phyloP scores from a whole-genome alignment of 2,797 vertebrate genomes.

The Iguana delicatissima region DNA sequence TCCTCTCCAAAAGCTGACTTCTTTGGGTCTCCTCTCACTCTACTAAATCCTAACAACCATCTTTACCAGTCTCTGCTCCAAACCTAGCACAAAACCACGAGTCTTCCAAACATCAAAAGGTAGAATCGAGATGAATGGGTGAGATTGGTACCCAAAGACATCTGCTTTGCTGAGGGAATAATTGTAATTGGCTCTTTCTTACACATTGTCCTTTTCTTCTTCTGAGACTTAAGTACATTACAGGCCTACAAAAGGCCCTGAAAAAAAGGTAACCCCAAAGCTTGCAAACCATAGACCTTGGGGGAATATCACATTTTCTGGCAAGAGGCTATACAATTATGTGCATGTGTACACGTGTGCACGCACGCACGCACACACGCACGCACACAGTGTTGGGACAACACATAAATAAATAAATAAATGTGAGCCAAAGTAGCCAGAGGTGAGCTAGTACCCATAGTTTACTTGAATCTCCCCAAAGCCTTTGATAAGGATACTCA shows the following conservation, averaged over 20 bases:
- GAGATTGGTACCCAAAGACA: neutral
- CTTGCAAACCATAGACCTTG: too few relatives aligned
- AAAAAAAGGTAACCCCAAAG: neutral
- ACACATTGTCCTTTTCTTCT: too few relatives aligned
- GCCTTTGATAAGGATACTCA: slow-evolving; percentile 27
- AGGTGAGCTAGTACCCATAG: neutral
- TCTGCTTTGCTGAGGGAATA: neutral
- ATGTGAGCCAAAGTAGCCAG: neutral
- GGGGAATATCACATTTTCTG: neutral
- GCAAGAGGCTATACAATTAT: neutral
- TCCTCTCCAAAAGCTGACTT: too few relatives aligned
- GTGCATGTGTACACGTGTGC: too few relatives aligned
- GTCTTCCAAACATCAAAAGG: too few relatives aligned
- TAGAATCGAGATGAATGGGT: too few relatives aligned
- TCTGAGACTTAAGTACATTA: neutral
- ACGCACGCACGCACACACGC: rapidly evolving
- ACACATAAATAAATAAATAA: neutral
- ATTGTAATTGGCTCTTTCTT: neutral
- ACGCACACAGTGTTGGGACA: neutral
- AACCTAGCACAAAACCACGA: too few relatives aligned
- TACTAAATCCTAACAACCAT: too few relatives aligned
- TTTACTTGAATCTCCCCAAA: slow-evolving; percentile 9
- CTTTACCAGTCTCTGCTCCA: too few relatives aligned
- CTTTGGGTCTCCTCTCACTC: too few relatives aligned
- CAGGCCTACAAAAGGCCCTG: neutral